Evolutionary conservation across 92 coral and sea anemone species (phyloP), one percentile per base, ranked within the genome.

Genomic region (Epizoanthus stellaris): DNA sequence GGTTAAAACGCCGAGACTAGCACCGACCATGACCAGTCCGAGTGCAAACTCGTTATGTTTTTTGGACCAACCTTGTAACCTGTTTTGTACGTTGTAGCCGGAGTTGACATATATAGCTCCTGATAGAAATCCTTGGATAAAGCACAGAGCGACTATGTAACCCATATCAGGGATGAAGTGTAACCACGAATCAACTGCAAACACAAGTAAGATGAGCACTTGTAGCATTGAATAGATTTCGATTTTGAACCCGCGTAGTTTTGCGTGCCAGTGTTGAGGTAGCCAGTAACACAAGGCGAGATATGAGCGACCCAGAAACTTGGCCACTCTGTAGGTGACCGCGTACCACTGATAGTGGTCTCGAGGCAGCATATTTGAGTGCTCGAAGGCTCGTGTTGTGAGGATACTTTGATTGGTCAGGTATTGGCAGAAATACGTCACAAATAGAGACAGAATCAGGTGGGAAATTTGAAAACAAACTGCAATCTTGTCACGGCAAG

Each of bases 1-100:
- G 13, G 83, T 70, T 58, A 79, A 79, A 45, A 79, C 83, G 3
- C 83, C 83, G 49, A 79, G 60, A 62, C 83, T 79, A 5, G 83
- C 65, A 42, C 83, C 83, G 16, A 70, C 64, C 15, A 79, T 58
- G 14, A 63, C 83, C 30, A 79, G 49, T 5, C 83, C 83, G 23
- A 79, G 65, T 5, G 83, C 83, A 63, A 79, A 79, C 25, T 79
- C 83, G 12, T 12, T 47, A 6, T 79, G 67, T 16, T 79, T 57
- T 45, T 42, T 79, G 11, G 83, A 70, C 53, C 65, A 70, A 19
- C 30, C 72, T 12, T 58, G 60, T 16, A 79, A 4, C 61, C 38
- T 34, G 7, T 67, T 58, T 62, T 62, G 65, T 42, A 79, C 83
- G 3, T 70, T 70, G 52, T 61, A 79, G 21, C 83, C 73, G 5